Evolutionary conservation across 2,797 vertebrate species (phyloP), one percentile per base, ranked within the genome.

Genomic region (Thunnus albacares): DNA sequence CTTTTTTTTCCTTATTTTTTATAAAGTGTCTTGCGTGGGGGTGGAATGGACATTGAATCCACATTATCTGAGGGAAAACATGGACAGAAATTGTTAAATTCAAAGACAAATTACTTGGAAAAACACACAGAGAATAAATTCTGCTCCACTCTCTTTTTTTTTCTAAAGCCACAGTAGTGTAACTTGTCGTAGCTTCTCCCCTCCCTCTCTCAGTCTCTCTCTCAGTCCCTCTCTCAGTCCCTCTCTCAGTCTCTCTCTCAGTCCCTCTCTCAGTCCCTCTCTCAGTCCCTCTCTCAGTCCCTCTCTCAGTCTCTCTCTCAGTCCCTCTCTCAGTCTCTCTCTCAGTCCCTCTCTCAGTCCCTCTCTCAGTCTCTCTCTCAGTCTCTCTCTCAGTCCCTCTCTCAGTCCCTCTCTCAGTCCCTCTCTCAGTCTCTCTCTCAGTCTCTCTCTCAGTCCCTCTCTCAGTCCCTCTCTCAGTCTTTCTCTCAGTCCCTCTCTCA

Each of bases 161-260:
- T 51, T 28, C 10, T 56, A 64, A 92, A 96, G 94, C 96, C 96
- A 95, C 95, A 96, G 95, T 97, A 96, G 94, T 96, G 94, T 96
- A 76, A 76, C 71, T 56, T 83, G 43, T 89, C 82, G 52, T 87
- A 92, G 89, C 81, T 49, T 86, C 87, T 11, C 33, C 75, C 73
- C 53, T 86, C 86, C 81, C 5, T n/a, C 59, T 67, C 72, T 83
- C 73, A 58, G 49, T 70, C 78, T 70, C 90, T 77, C 69, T 78
- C 71, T 22, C 22, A 22, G 22, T 24, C 24, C 24, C 24, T 24
- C 24, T 24, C 24, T 24, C 24, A 24, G 24, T 0, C 24, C 24
- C 24, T 0, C 24, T 24, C 72, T 83, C 73, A 58, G 49, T 70
- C 78, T 70, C 90, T 77, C 69, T 78, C 71, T 22, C 22, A 22